Conservation (phyloP, 2,888 invertebrate species). For the Enchytraeus crypticus region DNA sequence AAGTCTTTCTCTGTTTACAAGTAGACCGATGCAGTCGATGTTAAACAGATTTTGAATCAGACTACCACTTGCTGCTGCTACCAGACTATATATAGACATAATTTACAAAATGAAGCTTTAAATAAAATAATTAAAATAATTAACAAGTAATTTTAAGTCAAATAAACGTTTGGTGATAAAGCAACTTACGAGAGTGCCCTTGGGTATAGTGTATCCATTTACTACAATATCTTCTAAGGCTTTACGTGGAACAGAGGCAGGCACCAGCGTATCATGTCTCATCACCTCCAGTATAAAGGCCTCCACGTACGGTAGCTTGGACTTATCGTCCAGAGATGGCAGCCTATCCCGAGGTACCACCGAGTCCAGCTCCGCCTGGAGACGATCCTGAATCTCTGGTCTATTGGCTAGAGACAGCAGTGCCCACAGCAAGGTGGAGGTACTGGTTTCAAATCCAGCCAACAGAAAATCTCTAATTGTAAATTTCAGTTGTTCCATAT, state of each 20-base stretch:
- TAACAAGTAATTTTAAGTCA: no score
- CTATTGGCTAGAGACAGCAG: constrained; percentile 8
- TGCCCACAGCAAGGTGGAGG: constrained; percentile 11
- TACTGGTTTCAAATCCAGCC: constrained; percentile 14
- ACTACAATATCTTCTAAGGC: constrained; percentile 6
- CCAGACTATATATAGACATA: no score
- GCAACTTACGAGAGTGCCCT: constrained; percentile 5
- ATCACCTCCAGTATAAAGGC: constrained; percentile 6
- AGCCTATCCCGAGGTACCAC: constrained; percentile 5
- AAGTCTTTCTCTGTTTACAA: no score
- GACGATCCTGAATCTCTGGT: constrained; percentile 11
- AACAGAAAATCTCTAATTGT: constrained; percentile 10
- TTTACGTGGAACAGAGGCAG: constrained; percentile 6
- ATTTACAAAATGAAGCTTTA: no score
- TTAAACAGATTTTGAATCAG: no score
- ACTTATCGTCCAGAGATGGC: constrained; percentile 4
- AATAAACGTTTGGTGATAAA: no score
- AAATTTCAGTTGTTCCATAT: constrained; percentile 3
- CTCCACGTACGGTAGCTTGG: constrained; percentile 6
- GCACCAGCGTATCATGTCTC: constrained; percentile 3
- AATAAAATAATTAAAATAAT: no score
- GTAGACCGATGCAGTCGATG: no score
- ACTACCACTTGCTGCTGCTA: no score
- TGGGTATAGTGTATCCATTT: constrained; percentile 11
- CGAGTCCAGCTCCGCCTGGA: constrained; percentile 13